Base-by-base conservation (phyloP, 2,113 vertebrate species). In the Clarias macrocephalus region DNA sequence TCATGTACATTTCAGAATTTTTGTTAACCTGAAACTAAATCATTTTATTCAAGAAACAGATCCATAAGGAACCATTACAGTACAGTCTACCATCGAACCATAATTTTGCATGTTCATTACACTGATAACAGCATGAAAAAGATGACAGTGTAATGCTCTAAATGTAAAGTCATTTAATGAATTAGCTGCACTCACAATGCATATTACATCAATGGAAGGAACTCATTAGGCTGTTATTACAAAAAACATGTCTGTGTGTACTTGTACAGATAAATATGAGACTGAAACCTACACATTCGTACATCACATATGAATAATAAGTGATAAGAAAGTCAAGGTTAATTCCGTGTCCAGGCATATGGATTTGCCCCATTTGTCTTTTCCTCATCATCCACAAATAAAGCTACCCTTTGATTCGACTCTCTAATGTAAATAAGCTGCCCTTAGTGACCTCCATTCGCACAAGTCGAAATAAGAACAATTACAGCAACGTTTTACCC, bases 1-100 rank as follows among this genome's bases (percentile, higher is more conserved):
- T 68, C 59, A 86, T 86, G 87, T 91, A 80, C 90, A 89, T 89
- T 88, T 91, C 87, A 91, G 87, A 1, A 21, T 48, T 57, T 23
- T 68, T 54, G 9, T 23, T 37, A 87, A 48, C 28, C 28, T 60
- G 59, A 80, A 80, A 65, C 65, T 57, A 65, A 84, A 84, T 86
- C 5, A 82, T 89, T 56, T 75, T 81, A 62, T 28, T 87, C 42
- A 73, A 56, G 65, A 80, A 19, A 3, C 18, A 12, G 30, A 79
- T 59, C 76, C 68, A 57, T 13, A 80, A 80, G 42, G 75, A 65
- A 60, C 19, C 11, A 1, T 21, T 52, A 21, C 10, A 37, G 30
- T 37, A 72, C 16, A 48, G 19, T 73, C 15, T 70, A 62, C 37
- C 48, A 37, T 9, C 30, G 23, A 72, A 86, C n/a, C 48, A 30